Base-by-base conservation (phyloP, 1,140 invertebrate species). In the Zaprionus taronus region DNA sequence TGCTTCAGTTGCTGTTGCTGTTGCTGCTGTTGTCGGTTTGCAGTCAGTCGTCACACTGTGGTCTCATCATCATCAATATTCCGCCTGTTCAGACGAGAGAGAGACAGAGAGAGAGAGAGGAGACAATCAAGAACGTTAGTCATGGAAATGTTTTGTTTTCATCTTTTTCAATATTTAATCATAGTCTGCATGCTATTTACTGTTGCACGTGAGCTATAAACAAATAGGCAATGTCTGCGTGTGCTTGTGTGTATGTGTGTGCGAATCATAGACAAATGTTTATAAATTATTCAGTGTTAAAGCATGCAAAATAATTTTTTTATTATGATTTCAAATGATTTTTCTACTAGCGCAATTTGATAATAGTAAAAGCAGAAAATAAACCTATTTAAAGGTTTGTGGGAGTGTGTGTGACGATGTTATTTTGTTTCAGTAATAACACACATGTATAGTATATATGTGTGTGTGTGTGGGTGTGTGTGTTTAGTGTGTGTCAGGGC, bases 1-100 rank as follows among this genome's bases (percentile, higher is more conserved):
- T 72, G 47, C 22, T 51, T 51, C 12, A 57, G 62, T 63, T 70
- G 66, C 47, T 70, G 36, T 51, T 36, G 47, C 55, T 41, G 64
- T 36, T 31, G 63, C 56, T 71, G 77, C 56, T 60, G 17, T 53
- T 71, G 79, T 68, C 66, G 44, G 64, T 53, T 58, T 53, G 58
- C 75, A 55, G 64, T 60, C 73, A 79, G 71, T 85, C 79, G 83
- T 92, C 91, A 92, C 72, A 93, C 92, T 47, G 92, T 93, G 72
- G 91, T 93, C 68, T 93, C 91, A 80, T 92, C 92, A 77, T 93
- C 92, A 91, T 93, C 92, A 92, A 93, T 93, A 92, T 93, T 91
- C 85, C 90, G 91, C 91, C 91, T 92, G 81, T 81, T 80, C 51
- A 12, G 17, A 44, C 28, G 47, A 38, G 31, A 72, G 15, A 44